Evolutionary conservation across 2,113 vertebrate genomes (phyloP).

Genomic region (Oriolus oriolus): DNA sequence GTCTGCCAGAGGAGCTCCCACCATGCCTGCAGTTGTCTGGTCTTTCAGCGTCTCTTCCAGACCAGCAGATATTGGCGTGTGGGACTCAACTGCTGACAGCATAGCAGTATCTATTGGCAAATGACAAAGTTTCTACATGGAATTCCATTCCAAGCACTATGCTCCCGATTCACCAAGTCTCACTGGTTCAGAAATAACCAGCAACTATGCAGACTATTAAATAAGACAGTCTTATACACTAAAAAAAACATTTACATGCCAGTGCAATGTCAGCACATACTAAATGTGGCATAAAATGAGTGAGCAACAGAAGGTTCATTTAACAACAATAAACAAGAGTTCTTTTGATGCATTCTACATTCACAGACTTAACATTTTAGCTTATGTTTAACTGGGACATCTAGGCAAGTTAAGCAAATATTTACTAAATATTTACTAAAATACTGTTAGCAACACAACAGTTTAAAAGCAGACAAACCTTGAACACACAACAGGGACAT

Average conservation of each 20-base stretch:
- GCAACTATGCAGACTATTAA: background rate
- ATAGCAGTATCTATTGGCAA: constrained; percentile 50
- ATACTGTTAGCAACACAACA: background rate
- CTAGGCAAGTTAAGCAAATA: background rate
- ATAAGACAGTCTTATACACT: background rate
- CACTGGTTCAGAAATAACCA: background rate
- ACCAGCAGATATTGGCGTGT: constrained; percentile 57
- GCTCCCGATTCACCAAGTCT: background rate
- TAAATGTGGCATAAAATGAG: background rate
- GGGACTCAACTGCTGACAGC: constrained; percentile 17
- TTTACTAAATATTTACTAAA: background rate
- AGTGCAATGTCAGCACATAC: background rate
- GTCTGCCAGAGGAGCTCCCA: constrained; percentile 73
- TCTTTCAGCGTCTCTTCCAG: background rate
- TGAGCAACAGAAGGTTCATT: background rate
- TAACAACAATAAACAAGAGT: background rate
- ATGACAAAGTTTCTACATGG: background rate
- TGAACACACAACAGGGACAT: background rate
- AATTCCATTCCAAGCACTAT: background rate
- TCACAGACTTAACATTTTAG: background rate
- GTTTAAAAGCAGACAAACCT: background rate
- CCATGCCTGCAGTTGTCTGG: constrained; percentile 45
- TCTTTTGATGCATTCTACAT: background rate
- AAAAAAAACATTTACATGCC: background rate
- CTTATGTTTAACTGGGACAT: background rate